Percentiles rank a stretch among this genome's conserved stretches.
phyloP scores from a whole-genome alignment of 2,113 vertebrate species.

The Vicugna pacos region DNA sequence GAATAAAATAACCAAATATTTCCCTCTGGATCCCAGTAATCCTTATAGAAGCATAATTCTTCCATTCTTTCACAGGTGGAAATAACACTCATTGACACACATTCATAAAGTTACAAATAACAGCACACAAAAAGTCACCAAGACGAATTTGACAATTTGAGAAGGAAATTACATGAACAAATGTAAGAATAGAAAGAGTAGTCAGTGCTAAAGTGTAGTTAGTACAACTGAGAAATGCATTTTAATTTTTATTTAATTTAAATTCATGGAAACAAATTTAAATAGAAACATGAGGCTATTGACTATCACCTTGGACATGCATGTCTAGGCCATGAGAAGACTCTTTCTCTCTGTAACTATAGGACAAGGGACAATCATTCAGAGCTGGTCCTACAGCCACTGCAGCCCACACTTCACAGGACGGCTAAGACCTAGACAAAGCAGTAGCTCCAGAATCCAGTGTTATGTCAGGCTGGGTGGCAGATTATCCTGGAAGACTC shows the following conservation, averaged over 20 bases:
- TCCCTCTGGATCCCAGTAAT: background rate
- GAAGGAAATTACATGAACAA: background rate
- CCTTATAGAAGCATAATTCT: background rate
- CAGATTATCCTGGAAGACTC: background rate
- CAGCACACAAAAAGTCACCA: background rate
- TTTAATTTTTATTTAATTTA: background rate
- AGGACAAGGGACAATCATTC: too few relatives aligned
- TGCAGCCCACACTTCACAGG: background rate
- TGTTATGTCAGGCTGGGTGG: background rate
- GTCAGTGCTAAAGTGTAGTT: background rate
- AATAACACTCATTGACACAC: background rate
- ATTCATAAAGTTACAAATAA: background rate
- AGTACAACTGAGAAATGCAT: background rate
- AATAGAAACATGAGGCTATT: background rate
- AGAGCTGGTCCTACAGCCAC: rapidly evolving
- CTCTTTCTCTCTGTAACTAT: background rate
- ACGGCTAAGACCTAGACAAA: background rate
- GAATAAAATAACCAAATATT: slow-evolving; percentile 17
- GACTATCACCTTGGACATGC: background rate
- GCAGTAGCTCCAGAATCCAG: background rate
- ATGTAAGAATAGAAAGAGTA: background rate
- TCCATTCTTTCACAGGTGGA: background rate
- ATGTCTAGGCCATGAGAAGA: background rate
- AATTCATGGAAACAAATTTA: background rate
- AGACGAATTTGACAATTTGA: background rate